phyloP scores from a whole-genome alignment of 2,888 invertebrate species.

The Junonia oenone region DNA sequence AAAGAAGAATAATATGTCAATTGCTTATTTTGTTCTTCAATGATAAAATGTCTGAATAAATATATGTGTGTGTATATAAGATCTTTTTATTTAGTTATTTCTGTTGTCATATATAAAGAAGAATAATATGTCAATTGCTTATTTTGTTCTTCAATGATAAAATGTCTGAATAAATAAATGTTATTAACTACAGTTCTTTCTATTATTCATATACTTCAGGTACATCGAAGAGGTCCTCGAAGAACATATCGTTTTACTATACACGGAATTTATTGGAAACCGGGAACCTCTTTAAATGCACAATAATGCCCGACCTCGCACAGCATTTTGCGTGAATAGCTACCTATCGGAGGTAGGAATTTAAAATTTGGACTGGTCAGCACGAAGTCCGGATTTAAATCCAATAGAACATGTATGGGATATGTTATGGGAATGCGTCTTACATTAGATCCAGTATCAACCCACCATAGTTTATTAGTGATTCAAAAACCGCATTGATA shows the following conservation, averaged over 20 bases:
- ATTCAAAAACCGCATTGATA: not conserved
- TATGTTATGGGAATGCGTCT: too few relatives aligned
- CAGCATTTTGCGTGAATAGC: not conserved
- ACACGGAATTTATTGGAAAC: not conserved
- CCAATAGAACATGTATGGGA: not conserved
- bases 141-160: too few relatives aligned
- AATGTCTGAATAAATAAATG: too few relatives aligned
- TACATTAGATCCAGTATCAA: not conserved
- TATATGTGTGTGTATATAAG: too few relatives aligned
- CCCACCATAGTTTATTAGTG: not conserved
- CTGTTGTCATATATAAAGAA: too few relatives aligned
- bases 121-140: too few relatives aligned
- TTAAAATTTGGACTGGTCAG: not conserved
- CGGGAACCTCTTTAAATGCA: not conserved
- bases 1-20: too few relatives aligned
- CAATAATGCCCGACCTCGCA: not conserved
- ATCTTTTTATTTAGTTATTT: too few relatives aligned
- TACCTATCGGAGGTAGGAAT: not conserved
- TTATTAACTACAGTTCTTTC: too few relatives aligned
- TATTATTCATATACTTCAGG: too few relatives aligned
- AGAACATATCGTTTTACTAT: not conserved
- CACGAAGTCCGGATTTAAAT: not conserved
- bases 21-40: too few relatives aligned
- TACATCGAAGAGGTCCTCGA: not conserved
- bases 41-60: too few relatives aligned